Base-by-base conservation (phyloP, 2,888 invertebrate genomes). In the Zhuqinia jingwanae region DNA sequence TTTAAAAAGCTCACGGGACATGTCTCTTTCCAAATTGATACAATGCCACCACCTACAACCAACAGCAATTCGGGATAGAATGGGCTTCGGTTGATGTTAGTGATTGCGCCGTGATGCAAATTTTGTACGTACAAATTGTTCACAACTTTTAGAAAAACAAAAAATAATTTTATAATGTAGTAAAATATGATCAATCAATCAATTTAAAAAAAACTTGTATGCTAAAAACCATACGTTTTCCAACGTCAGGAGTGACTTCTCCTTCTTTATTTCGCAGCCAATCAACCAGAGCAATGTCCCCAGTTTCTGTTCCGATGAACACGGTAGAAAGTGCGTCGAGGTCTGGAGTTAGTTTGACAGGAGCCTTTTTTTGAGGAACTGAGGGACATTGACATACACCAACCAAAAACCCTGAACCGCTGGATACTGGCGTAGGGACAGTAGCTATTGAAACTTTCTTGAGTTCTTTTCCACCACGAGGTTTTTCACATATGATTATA, bases 41-140 rank as follows among this genome's bases (percentile, higher is more conserved):
- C 81, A 10, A 95, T 94, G 92, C 94, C 95, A 6, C 96, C 96
- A 0, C 97, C 97, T 6, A 96, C 94, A 2, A 96, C 95, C 6
- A 95, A 92, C 47, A 96, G 93, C 6, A 96, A 91, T 85, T 95
- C 93, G 36, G 93, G 92, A 83, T 95, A 93, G 88, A 94, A 94
- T 0, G 94, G 95, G 90, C 96, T 96, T 91, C 94, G 93, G 56
- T 93, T 92, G 2, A 94, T 92, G 22, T 93, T 92, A 0, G 94
- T 93, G 60, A 97, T 92, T 0, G 96, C 95, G 0, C 96, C 96
- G 91, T 96, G 96, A 91, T 96, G 96, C 82, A 95, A 94, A 80
- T 56, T 77, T 79, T 88, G 82, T 0, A 88, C 5, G 75, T 88
- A 90, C 30, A 89, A 58, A 45, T 87, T 90, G 30, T 70, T 60